Percentiles rank a stretch among this genome's conserved stretches.
phyloP scores from a whole-genome alignment of 2,888 invertebrate species.

The Cataglyphis livida region DNA sequence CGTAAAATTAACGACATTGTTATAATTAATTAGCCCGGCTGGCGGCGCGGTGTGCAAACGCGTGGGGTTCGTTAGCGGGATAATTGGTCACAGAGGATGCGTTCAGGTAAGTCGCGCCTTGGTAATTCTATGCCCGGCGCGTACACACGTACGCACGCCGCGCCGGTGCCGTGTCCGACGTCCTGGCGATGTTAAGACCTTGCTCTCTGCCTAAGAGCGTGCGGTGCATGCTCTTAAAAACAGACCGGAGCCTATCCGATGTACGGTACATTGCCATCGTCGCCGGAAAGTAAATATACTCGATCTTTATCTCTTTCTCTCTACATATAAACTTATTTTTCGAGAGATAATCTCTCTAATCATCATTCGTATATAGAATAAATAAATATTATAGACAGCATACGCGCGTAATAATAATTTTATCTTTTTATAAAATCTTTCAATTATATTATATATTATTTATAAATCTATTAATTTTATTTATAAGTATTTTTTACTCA shows the following conservation, averaged over 20 bases:
- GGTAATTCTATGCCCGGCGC: conserved; percentile 82
- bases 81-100: conserved; percentile 85
- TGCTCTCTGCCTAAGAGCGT: conserved; percentile 22
- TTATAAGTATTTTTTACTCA: background rate
- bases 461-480: background rate
- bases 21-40: conserved; percentile 83
- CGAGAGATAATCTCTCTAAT: background rate
- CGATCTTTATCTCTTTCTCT: background rate
- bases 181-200: conserved; percentile 52
- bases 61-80: conserved; percentile 84
- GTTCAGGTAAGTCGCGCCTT: conserved; percentile 82
- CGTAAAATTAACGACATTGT: conserved; percentile 85
- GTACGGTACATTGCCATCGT: conserved; percentile 30
- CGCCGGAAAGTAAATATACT: conserved; percentile 33
- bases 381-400: background rate
- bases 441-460: background rate
- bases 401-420: background rate
- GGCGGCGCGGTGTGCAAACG: conserved; percentile 60
- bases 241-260: conserved; percentile 36
- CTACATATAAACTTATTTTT: background rate
- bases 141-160: conserved; percentile 57
- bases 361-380: background rate
- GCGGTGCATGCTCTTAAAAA: conserved; percentile 45
- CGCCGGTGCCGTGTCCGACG: conserved; percentile 31
- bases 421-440: background rate